Evolutionary conservation across 2,888 invertebrate species (phyloP).

Genomic region (Melipona bicolor): DNA sequence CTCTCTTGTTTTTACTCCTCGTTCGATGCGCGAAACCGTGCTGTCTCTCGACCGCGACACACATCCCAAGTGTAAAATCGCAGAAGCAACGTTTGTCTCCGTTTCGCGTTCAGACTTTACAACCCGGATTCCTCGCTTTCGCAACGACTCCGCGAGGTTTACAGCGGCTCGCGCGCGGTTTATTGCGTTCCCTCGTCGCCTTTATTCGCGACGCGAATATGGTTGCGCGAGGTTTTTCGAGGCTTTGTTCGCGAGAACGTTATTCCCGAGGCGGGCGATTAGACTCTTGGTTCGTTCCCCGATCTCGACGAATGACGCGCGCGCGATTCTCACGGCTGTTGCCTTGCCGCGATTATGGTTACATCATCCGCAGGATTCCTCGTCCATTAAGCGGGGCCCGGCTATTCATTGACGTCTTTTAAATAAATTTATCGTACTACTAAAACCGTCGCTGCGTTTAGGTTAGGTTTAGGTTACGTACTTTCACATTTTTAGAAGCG

Average conservation of each 20-base stretch:
- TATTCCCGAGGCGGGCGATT: slow-evolving; percentile 15
- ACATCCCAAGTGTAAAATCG: neutral
- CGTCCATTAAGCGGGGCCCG: slow-evolving; percentile 45
- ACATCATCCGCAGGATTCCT: slow-evolving; percentile 52
- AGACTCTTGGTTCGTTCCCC: neutral
- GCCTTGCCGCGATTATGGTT: slow-evolving; percentile 41
- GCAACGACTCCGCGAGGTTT: slow-evolving; percentile 37
- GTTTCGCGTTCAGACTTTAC: slow-evolving; percentile 43
- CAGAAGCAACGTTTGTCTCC: neutral
- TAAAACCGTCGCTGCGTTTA: slow-evolving; percentile 31
- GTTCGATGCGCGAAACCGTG: no score
- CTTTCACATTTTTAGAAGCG: neutral
- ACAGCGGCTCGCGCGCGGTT: slow-evolving; percentile 34
- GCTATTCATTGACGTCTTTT: slow-evolving; percentile 65
- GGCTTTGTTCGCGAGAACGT: slow-evolving; percentile 30
- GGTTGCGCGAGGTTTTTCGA: slow-evolving; percentile 20
- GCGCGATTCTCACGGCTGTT: slow-evolving; percentile 39
- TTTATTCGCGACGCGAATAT: slow-evolving; percentile 29
- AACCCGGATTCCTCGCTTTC: slow-evolving; percentile 38
- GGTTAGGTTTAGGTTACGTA: neutral
- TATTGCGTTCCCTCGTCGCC: slow-evolving; percentile 27
- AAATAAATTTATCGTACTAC: slow-evolving; percentile 67
- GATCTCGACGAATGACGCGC: neutral
- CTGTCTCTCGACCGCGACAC: neutral
- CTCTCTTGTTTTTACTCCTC: no score